phyloP scores from a whole-genome alignment of 2,888 invertebrate species.

The Isoperla grammatica region DNA sequence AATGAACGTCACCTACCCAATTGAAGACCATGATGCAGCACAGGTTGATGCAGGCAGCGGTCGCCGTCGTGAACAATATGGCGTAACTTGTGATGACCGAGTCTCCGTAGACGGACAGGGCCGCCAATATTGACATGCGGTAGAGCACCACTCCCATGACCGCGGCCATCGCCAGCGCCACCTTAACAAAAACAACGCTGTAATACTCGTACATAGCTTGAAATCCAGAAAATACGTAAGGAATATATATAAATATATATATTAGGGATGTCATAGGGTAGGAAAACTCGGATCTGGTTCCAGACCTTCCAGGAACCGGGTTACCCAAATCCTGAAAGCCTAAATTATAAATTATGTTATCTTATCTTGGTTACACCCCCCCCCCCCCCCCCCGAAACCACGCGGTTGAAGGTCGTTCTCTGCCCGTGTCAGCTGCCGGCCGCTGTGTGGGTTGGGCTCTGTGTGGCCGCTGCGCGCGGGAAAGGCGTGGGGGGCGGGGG shows the following conservation, averaged over 20 bases:
- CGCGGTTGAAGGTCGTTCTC: no score
- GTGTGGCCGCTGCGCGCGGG: no score
- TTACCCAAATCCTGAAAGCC: neutral
- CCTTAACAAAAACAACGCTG: constrained; percentile 45
- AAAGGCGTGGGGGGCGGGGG: no score
- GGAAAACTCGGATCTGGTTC: no score
- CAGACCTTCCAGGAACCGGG: no score
- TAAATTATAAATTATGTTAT: no score
- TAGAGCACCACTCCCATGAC: constrained; percentile 91
- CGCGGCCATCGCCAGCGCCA: constrained; percentile 77
- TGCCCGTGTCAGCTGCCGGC: no score
- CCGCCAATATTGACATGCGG: constrained; percentile 75
- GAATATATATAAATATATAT: neutral
- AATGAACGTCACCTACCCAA: constrained; percentile 63
- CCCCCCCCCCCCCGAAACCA: no score
- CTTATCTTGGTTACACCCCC: no score
- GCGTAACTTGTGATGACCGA: constrained; percentile 67
- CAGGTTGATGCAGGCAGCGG: constrained; percentile 90
- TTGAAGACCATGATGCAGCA: constrained; percentile 86
- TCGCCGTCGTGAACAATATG: constrained; percentile 79
- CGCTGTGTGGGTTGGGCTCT: no score
- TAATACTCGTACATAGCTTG: no score
- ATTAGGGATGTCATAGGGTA: no score
- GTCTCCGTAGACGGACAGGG: constrained; percentile 56
- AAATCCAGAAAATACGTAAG: neutral